Conservation (phyloP, 1,140 invertebrate genomes). For the Apocrypta bakeri region DNA sequence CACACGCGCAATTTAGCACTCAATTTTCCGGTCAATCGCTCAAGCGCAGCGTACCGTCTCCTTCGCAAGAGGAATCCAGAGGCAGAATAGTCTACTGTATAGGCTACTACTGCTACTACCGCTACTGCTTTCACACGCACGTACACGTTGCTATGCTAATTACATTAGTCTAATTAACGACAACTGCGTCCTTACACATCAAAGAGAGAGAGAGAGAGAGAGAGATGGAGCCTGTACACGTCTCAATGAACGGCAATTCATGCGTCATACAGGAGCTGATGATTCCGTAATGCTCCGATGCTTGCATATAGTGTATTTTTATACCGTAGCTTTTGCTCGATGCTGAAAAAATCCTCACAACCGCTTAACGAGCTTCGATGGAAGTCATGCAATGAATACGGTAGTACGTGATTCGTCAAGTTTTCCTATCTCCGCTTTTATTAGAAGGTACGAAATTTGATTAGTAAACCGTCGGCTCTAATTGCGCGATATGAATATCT, state of each 20-base stretch:
- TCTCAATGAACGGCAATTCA: conserved; percentile 3
- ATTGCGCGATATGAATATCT: too few species aligned
- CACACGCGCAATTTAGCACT: conserved; percentile 11
- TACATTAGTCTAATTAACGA: conserved; percentile 26
- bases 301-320: too few species aligned
- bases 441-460: too few species aligned
- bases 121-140: neutral
- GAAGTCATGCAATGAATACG: too few species aligned
- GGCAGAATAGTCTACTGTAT: neutral
- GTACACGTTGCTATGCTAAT: neutral
- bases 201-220: too few species aligned
- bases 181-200: neutral
- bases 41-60: neutral
- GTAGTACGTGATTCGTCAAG: too few species aligned
- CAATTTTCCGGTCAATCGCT: conserved; percentile 36
- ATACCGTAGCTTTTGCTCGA: too few species aligned
- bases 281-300: neutral
- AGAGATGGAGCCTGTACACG: neutral
- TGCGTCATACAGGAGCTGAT: conserved; percentile 12
- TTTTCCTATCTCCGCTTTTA: too few species aligned
- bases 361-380: too few species aligned
- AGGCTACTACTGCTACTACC: too few species aligned
- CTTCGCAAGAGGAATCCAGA: neutral
- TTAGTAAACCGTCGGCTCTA: too few species aligned
- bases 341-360: too few species aligned